Evolutionary conservation across 2,113 vertebrate genomes (phyloP).

Genomic region (Panthera leo): DNA sequence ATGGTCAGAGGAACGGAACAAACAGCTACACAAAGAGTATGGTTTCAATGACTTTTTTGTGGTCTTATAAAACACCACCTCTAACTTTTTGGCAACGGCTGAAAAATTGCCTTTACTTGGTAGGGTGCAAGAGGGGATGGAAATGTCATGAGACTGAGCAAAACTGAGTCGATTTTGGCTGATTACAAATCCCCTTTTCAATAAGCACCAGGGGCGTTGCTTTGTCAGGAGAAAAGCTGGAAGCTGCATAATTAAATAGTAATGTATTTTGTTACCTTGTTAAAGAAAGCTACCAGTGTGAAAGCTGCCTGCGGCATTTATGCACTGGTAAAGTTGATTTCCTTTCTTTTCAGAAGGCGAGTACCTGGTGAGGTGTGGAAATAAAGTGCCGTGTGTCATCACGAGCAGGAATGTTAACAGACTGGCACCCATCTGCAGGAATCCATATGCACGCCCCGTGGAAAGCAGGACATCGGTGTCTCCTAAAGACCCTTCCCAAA

Average conservation of each 20-base stretch:
- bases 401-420: neutral
- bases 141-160: neutral
- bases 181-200: conserved; percentile 56
- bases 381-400: neutral
- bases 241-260: conserved; percentile 58
- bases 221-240: conserved; percentile 55
- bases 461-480: neutral
- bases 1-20: neutral
- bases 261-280: neutral
- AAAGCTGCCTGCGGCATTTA: conserved; percentile 16
- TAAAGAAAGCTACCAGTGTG: neutral
- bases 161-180: conserved; percentile 36
- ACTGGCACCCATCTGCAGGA: neutral
- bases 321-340: neutral
- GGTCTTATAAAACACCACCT: neutral
- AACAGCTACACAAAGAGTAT: conserved; percentile 8
- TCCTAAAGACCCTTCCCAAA: neutral
- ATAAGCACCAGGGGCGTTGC: neutral
- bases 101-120: conserved; percentile 60
- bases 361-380: neutral
- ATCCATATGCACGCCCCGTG: fast-evolving
- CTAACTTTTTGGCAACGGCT: neutral
- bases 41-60: neutral
- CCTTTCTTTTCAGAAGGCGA: neutral
- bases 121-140: neutral